phyloP scores from a whole-genome alignment of 1,140 invertebrate species.

The Episyrphus balteatus region DNA sequence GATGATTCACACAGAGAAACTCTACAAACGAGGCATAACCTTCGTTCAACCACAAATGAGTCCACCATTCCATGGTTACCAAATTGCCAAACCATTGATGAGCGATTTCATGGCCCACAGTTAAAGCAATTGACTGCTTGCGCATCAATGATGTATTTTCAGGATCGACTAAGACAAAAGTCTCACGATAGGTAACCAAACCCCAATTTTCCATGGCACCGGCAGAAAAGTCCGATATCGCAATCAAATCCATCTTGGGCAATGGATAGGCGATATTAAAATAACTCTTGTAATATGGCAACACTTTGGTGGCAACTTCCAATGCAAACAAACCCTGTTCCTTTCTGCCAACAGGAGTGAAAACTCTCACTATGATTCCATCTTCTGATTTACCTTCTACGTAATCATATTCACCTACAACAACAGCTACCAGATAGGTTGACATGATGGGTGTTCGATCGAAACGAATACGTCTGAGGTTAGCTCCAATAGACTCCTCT shows the following conservation, averaged over 20 bases:
- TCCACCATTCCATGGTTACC: slow-evolving; percentile 88
- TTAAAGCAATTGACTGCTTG: slow-evolving; percentile 78
- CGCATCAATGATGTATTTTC: slow-evolving; percentile 70
- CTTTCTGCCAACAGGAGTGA: slow-evolving; percentile 82
- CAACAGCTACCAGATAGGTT: slow-evolving; percentile 86
- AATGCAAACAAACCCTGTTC: slow-evolving; percentile 88
- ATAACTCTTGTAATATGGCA: slow-evolving; percentile 90
- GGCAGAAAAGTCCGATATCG: slow-evolving; percentile 82
- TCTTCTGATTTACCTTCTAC: slow-evolving; percentile 71
- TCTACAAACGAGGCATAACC: slow-evolving; percentile 86
- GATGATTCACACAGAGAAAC: slow-evolving; percentile 73
- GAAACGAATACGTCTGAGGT: slow-evolving; percentile 59
- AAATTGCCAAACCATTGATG: slow-evolving; percentile 81
- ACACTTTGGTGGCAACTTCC: slow-evolving; percentile 70
- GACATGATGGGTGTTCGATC: slow-evolving; percentile 90
- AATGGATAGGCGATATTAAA: slow-evolving; percentile 92
- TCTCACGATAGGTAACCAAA: slow-evolving; percentile 57
- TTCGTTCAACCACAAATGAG: slow-evolving; percentile 82
- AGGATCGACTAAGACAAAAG: slow-evolving; percentile 71
- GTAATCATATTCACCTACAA: slow-evolving; percentile 90
- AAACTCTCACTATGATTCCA: slow-evolving; percentile 79
- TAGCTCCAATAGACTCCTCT: slow-evolving; percentile 40
- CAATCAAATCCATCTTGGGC: slow-evolving; percentile 92
- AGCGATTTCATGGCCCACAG: slow-evolving; percentile 79
- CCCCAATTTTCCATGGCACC: slow-evolving; percentile 99